Conservation (phyloP, 1,140 invertebrate genomes). For the Zaprionus capensis region DNA sequence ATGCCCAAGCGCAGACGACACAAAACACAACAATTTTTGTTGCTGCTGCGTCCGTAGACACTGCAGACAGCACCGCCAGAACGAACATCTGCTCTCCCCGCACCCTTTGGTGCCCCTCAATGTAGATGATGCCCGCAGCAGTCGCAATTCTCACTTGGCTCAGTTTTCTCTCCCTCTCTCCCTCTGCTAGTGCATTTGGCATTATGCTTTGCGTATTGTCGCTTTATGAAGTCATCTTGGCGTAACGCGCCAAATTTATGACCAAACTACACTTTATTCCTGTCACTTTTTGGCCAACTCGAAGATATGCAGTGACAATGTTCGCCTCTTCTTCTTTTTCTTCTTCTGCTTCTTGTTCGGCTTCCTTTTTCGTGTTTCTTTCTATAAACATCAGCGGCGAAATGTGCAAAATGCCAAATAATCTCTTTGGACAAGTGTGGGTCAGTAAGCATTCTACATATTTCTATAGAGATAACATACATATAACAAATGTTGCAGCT, state of each 20-base stretch:
- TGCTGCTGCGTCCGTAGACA: constrained; percentile 15
- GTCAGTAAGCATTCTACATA: constrained; percentile 12
- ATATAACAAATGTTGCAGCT: too few relatives aligned
- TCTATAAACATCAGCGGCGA: constrained; percentile 17
- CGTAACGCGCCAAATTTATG: constrained; percentile 82
- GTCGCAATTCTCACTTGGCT: background rate
- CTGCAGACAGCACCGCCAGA: constrained; percentile 23
- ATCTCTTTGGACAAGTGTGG: constrained; percentile 42
- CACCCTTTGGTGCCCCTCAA: too few relatives aligned
- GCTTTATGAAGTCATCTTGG: constrained; percentile 82
- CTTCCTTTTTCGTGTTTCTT: background rate
- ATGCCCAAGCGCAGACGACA: constrained; percentile 68
- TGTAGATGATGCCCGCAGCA: background rate
- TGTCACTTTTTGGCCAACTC: constrained; percentile 73
- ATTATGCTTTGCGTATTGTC: constrained; percentile 81
- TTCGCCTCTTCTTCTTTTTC: constrained; percentile 31
- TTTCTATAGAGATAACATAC: too few relatives aligned
- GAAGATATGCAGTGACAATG: constrained; percentile 64
- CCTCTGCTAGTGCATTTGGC: constrained; percentile 61
- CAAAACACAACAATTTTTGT: constrained; percentile 78
- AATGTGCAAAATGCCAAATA: constrained; percentile 44
- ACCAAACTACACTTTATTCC: constrained; percentile 81
- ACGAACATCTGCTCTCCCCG: constrained; percentile 18
- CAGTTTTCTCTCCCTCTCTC: background rate
- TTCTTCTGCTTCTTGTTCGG: background rate